Percentiles rank a stretch among this genome's conserved stretches.
Conservation (phyloP, 2,888 invertebrate species). For the Deilephila elpenor region DNA sequence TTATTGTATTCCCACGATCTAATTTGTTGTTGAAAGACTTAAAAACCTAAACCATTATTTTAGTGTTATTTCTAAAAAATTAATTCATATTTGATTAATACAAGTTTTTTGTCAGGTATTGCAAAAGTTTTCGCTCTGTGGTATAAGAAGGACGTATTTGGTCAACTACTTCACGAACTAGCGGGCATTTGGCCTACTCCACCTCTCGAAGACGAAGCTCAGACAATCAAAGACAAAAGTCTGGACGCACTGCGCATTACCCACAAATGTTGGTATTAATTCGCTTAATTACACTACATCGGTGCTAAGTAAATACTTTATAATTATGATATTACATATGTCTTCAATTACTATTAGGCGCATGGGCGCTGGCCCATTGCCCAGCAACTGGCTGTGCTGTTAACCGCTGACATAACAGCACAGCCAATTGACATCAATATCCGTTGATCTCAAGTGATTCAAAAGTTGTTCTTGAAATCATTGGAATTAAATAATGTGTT, state of each 20-base stretch:
- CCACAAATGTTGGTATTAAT: slow-evolving; percentile 61
- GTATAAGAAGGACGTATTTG: slow-evolving; percentile 73
- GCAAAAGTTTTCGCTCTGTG: slow-evolving; percentile 72
- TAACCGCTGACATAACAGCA: too few species aligned
- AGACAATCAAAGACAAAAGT: slow-evolving; percentile 65
- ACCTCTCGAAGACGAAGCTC: slow-evolving; percentile 62
- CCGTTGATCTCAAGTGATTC: too few species aligned
- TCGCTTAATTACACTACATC: neutral
- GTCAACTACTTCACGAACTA: slow-evolving; percentile 65
- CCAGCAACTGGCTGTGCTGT: too few species aligned
- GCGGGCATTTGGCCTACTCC: slow-evolving; percentile 75
- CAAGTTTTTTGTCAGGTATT: slow-evolving; percentile 52
- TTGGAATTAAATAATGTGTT: too few species aligned
- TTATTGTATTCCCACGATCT: neutral
- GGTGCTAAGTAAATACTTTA: too few species aligned
- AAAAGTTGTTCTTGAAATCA: too few species aligned
- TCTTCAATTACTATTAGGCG: too few species aligned
- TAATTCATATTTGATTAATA: too few species aligned
- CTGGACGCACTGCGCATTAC: slow-evolving; percentile 64
- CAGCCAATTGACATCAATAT: too few species aligned
- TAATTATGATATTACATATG: too few species aligned
- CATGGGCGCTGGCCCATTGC: too few species aligned
- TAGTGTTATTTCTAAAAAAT: too few species aligned
- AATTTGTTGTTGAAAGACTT: neutral
- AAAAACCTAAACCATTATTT: neutral